Evolutionary conservation across 1,140 invertebrate genomes (phyloP).

Genomic region (Aphaenogaster ashmeadi): DNA sequence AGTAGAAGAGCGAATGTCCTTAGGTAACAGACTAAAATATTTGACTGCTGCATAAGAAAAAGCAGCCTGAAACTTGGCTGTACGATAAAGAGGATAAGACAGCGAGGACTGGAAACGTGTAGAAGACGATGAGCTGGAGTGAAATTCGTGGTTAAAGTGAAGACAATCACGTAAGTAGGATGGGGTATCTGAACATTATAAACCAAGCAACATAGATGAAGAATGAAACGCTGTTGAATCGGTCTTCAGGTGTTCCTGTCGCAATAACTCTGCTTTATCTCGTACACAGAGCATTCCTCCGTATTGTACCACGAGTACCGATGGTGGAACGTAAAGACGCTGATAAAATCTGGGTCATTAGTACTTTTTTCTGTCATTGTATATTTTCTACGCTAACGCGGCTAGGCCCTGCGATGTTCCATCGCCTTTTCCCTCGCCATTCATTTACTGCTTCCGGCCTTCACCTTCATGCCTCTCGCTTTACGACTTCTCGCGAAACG

Average conservation of each 20-base stretch:
- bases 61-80: too few relatives aligned
- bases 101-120: too few relatives aligned
- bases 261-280: conserved; percentile 27
- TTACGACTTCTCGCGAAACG: conserved; percentile 66
- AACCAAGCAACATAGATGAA: too few relatives aligned
- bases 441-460: conserved; percentile 61
- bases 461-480: conserved; percentile 25
- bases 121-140: too few relatives aligned
- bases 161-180: too few relatives aligned
- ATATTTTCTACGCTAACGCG: conserved; percentile 57
- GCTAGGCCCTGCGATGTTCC: not conserved
- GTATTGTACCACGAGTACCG: not conserved
- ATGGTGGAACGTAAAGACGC: conserved; percentile 1
- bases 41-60: too few relatives aligned
- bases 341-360: conserved; percentile 68
- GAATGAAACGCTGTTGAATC: not conserved
- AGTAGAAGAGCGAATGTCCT: too few relatives aligned
- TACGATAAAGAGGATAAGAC: too few relatives aligned
- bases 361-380: conserved; percentile 61
- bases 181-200: too few relatives aligned
- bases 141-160: too few relatives aligned
- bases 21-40: too few relatives aligned
- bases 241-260: not conserved
- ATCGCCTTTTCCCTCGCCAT: conserved; percentile 37
- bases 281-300: conserved; percentile 9